Evolutionary conservation across 2,888 invertebrate species (phyloP).

Genomic region (Drosophila prostipennis): DNA sequence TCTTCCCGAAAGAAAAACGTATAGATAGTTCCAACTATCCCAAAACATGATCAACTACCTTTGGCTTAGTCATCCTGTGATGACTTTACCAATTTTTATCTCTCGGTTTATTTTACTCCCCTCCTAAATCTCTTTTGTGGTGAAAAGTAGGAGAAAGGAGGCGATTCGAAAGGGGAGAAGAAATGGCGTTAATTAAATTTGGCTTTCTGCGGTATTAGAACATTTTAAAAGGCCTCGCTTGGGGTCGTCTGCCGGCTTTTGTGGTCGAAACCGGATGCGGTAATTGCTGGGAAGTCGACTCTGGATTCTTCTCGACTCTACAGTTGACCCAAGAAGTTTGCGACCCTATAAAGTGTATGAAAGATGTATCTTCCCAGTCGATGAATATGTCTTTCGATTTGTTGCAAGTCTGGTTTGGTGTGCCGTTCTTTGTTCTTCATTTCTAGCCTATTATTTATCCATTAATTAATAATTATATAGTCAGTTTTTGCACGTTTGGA

Average conservation of each 20-base stretch:
- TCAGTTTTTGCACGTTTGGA: not conserved
- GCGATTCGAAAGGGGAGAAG: not conserved
- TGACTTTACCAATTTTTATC: slow-evolving; percentile 11
- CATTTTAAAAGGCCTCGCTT: slow-evolving; percentile 2
- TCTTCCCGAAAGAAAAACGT: not conserved
- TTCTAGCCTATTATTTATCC: slow-evolving; percentile 13
- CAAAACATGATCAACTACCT: slow-evolving; percentile 4
- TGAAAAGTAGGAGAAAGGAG: not conserved
- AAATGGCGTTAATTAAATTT: slow-evolving; percentile 70
- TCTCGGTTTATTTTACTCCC: not conserved
- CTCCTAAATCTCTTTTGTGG: not conserved
- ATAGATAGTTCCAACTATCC: not conserved
- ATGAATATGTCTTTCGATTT: not conserved
- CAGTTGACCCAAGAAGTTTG: slow-evolving; percentile 16
- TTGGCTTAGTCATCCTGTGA: slow-evolving; percentile 15
- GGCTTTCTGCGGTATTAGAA: slow-evolving; percentile 49
- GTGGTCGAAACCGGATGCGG: slow-evolving; percentile 63
- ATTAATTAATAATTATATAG: not conserved
- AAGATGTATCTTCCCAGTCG: slow-evolving; percentile 1
- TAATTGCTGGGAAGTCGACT: slow-evolving; percentile 62
- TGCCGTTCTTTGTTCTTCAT: not conserved
- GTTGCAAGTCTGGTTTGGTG: slow-evolving; percentile 9
- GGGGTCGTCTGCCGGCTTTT: slow-evolving; percentile 1
- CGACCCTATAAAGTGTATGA: slow-evolving; percentile 13
- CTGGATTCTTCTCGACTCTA: slow-evolving; percentile 1